phyloP scores from a whole-genome alignment of 2,113 vertebrate species.

The Hyperopisus bebe region DNA sequence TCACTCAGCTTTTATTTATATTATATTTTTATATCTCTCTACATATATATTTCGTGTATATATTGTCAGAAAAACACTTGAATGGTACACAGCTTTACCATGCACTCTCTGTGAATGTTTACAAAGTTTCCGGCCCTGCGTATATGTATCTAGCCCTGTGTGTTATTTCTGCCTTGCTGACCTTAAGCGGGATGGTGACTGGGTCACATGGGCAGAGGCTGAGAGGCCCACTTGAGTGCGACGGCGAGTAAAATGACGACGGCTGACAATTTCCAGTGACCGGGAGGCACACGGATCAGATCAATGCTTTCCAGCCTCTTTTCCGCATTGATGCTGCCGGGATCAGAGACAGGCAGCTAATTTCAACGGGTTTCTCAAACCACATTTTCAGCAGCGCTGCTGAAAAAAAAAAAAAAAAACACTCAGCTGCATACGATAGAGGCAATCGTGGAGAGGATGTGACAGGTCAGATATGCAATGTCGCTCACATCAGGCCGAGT shows the following conservation, averaged over 20 bases:
- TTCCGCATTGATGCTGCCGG: not conserved
- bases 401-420: not conserved
- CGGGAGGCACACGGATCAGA: not conserved
- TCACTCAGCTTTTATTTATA: not conserved
- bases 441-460: not conserved
- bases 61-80: not conserved
- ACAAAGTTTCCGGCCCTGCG: not conserved
- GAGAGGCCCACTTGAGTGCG: not conserved
- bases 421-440: not conserved
- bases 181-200: not conserved
- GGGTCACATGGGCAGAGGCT: not conserved
- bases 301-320: not conserved
- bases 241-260: not conserved
- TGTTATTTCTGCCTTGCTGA: not conserved
- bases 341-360: not conserved
- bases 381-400: not conserved
- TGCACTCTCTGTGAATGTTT: not conserved
- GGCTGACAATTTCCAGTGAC: constrained; percentile 5
- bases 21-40: not conserved
- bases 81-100: not conserved
- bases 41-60: not conserved
- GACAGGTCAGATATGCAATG: not conserved
- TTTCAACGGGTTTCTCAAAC: not conserved
- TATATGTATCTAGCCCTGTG: not conserved
- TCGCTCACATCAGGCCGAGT: not conserved